These are phyloP conservation scores for Buathra laborator DNA, from an alignment of 2,888 invertebrate species.

Conservation along the genomic window DNA sequence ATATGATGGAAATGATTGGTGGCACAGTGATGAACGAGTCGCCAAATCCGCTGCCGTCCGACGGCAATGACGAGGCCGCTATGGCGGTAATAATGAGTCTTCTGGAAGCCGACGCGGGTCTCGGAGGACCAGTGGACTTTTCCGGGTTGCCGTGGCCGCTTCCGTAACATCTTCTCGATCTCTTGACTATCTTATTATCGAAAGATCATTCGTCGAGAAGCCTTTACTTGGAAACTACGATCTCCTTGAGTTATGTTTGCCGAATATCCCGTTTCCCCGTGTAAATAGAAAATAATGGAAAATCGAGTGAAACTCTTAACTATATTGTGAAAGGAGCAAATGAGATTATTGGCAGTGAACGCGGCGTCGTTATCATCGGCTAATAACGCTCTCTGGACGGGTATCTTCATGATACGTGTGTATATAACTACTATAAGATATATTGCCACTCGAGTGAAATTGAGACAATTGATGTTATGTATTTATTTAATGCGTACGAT, in stretches of 20 bases:
- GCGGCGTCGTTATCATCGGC: background rate
- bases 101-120: constrained; percentile 94
- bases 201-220: constrained; percentile 72
- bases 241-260: constrained; percentile 84
- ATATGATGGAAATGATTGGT: constrained; percentile 88
- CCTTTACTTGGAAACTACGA: constrained; percentile 80
- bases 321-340: constrained; percentile 69
- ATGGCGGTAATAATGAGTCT: constrained; percentile 97
- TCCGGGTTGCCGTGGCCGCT: constrained; percentile 95
- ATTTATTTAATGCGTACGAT: constrained; percentile 33
- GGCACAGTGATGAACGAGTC: constrained; percentile 85
- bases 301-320: constrained; percentile 74
- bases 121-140: constrained; percentile 95
- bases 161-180: constrained; percentile 85
- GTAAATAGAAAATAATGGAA: constrained; percentile 72
- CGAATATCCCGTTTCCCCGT: constrained; percentile 77
- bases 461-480: constrained; percentile 7
- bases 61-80: constrained; percentile 95
- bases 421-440: constrained; percentile 20
- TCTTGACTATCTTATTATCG: constrained; percentile 3
- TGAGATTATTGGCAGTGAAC: constrained; percentile 7
- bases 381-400: constrained; percentile 12
- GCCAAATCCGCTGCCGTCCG: constrained; percentile 86
- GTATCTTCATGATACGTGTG: constrained; percentile 15
- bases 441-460: background rate